Evolutionary conservation across 1,140 invertebrate species (phyloP), one percentile per base, ranked within the genome.

Genomic region (Nixonia krombeini): DNA sequence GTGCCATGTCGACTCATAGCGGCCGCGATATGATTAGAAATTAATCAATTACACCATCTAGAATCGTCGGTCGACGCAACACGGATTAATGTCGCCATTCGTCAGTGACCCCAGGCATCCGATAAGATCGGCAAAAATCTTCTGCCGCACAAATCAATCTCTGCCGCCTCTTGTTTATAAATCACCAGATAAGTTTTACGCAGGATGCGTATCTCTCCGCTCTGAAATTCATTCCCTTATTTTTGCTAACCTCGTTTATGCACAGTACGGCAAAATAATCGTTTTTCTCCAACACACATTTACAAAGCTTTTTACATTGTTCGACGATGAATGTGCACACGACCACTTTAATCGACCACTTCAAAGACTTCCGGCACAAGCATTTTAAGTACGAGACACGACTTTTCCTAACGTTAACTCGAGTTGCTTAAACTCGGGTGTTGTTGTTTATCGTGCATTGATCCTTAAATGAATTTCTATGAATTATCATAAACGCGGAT

Each of bases 41-140:
- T 55, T 55, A 63, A 55, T 63, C 44, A 55, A 53, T 62, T 62
- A 62, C 47, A 23, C 35, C 40, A 51, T 35, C 26, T 25, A 37
- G 26, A 17, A 23, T 25, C 25, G 17, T 15, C 10, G 12, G 12
- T 25, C 18, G 15, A 42, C 4, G 9, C 38, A 9, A 23, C 16
- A 7, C 17, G 45, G 35, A 46, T 52, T 33, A 53, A 49, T 55
- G 51, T 62, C 58, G 31, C 26, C 25, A 44, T 9, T 62, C 35
- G 38, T 44, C 45, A 37, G 26, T 45, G 57, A 52, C 49, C 57
- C 18, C 12, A 28, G 41, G 5, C n/a, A 28, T n/a, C 5, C 29
- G 29, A 63, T 63, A 55, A 50, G 38, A 50, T 55, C 33, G 7
- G 35, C 33, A 6, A 47, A n/a, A 28, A 37, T 57, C 16, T 57